Percentiles rank a stretch among this genome's conserved stretches.
Evolutionary conservation across 2,888 invertebrate genomes (phyloP).

Genomic region (Neoaliturus tenellus): DNA sequence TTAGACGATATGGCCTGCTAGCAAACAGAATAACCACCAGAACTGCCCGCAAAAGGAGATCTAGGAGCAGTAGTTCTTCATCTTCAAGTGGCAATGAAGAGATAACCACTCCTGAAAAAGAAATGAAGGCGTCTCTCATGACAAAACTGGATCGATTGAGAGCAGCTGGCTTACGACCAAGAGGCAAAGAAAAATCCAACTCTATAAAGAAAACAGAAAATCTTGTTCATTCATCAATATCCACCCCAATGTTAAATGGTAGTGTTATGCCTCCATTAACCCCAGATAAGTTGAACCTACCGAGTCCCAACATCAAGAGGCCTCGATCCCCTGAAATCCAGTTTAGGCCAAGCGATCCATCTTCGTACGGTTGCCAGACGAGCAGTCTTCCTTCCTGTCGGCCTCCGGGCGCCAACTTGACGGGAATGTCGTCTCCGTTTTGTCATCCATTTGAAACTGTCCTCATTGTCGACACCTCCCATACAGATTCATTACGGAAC

Average conservation of each 20-base stretch:
- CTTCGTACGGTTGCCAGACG: slow-evolving; percentile 36
- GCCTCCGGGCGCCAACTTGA: background rate
- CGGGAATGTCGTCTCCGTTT: background rate
- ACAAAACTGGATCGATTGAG: background rate
- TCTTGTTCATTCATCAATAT: background rate
- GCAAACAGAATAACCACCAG: background rate
- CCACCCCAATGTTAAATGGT: background rate
- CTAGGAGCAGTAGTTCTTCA: background rate
- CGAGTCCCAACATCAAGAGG: background rate
- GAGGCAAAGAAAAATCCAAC: background rate
- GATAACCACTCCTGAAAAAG: background rate
- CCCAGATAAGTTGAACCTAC: background rate
- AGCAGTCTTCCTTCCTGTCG: background rate
- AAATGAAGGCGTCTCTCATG: background rate
- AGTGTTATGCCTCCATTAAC: background rate
- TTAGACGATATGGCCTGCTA: slow-evolving; percentile 28
- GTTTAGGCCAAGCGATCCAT: slow-evolving; percentile 36
- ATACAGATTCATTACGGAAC: background rate
- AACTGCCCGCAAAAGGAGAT: background rate
- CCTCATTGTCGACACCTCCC: slow-evolving; percentile 15
- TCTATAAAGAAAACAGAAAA: background rate
- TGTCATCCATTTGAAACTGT: slow-evolving; percentile 14
- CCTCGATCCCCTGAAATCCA: slow-evolving; percentile 33
- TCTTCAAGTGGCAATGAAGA: slow-evolving; percentile 1
- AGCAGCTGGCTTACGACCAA: background rate